Conservation (phyloP, 2,888 invertebrate species). For the Oxytorus armatus region DNA sequence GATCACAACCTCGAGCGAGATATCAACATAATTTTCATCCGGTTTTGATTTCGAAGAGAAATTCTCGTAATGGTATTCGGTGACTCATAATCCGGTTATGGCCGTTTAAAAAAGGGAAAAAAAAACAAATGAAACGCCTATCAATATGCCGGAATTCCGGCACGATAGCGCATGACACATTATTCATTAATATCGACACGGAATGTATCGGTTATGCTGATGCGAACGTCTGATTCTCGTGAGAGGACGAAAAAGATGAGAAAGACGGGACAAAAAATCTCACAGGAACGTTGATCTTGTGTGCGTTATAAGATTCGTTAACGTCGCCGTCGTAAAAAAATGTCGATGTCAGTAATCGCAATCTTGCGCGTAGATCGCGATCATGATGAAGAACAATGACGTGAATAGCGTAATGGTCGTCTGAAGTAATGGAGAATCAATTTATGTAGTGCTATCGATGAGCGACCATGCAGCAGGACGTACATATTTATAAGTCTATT, state of each 20-base stretch:
- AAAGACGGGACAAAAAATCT: conserved; percentile 26
- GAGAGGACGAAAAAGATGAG: not conserved
- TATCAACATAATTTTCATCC: conserved; percentile 15
- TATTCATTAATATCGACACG: conserved; percentile 12
- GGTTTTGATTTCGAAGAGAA: conserved; percentile 13
- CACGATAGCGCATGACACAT: conserved; percentile 5
- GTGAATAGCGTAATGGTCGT: conserved; percentile 42
- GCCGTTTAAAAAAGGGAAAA: conserved; percentile 28
- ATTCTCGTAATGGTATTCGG: conserved; percentile 13
- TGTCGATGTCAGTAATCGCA: conserved; percentile 31
- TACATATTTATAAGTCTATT: conserved; percentile 1
- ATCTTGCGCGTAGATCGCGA: conserved; percentile 41
- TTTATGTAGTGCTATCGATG: conserved; percentile 55
- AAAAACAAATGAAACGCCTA: not conserved
- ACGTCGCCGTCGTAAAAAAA: conserved; percentile 13
- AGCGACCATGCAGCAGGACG: conserved; percentile 23
- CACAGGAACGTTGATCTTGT: conserved; percentile 40
- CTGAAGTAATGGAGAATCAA: conserved; percentile 48
- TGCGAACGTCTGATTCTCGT: not conserved
- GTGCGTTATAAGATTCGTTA: not conserved
- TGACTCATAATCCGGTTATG: conserved; percentile 55
- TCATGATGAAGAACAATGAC: conserved; percentile 45
- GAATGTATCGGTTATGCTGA: not conserved
- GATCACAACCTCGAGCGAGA: conserved; percentile 1
- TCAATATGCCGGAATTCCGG: not conserved